These are phyloP conservation scores for Numenius phaeopus DNA, from an alignment of 2,797 vertebrate species.

Conservation along the genomic window DNA sequence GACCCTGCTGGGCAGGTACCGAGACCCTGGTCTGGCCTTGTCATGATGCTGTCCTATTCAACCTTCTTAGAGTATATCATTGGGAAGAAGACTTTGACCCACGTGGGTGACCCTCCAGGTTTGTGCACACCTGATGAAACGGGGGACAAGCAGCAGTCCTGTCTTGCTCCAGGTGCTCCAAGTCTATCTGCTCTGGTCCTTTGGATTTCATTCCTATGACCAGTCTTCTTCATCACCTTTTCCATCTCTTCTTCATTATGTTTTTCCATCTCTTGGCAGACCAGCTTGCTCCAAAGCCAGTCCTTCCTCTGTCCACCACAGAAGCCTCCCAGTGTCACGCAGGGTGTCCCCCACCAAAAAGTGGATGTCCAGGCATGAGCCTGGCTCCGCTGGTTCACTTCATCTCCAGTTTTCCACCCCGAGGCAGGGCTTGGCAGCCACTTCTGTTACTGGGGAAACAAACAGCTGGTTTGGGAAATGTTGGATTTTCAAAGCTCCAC, in stretches of 20 bases:
- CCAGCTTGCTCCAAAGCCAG: not conserved
- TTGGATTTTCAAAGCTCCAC: not conserved
- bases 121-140: not conserved
- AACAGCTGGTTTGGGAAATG: not conserved
- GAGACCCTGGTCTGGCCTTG: not conserved
- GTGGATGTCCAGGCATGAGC: not conserved
- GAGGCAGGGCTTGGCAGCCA: not conserved
- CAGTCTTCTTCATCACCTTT: not conserved
- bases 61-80: no score
- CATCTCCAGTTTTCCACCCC: not conserved
- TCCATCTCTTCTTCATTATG: not conserved
- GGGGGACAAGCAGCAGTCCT: not conserved
- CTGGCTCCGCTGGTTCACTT: rapidly evolving
- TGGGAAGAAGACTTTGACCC: not conserved
- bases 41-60: no score
- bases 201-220: not conserved
- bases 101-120: not conserved
- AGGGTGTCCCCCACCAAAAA: not conserved
- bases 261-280: not conserved
- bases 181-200: not conserved
- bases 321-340: not conserved
- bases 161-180: not conserved
- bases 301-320: not conserved
- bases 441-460: not conserved
- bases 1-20: not conserved